A percentile compares a stretch with the other conserved stretches of the same genome.
Conservation (phyloP, 2,888 invertebrate genomes). For the Lepeophtheirus nordmannii region DNA sequence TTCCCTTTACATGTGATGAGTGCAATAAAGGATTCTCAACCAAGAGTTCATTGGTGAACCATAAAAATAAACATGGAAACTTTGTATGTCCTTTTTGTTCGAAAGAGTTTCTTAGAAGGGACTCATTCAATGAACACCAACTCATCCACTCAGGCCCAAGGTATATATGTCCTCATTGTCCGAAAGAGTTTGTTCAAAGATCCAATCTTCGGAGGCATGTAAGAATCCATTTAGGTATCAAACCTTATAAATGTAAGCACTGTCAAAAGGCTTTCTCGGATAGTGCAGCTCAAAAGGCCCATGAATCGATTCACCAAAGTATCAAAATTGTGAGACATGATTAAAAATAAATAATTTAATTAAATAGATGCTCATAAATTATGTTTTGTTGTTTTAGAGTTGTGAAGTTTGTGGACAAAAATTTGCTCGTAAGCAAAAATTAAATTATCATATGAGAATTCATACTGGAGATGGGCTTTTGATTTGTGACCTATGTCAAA, state of each 20-base stretch:
- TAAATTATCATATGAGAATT: constrained; percentile 43
- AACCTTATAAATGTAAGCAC: constrained; percentile 42
- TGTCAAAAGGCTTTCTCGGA: constrained; percentile 43
- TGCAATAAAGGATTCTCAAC: constrained; percentile 5
- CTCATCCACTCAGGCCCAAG: constrained; percentile 44
- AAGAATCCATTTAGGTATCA: constrained; percentile 34
- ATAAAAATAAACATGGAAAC: constrained; percentile 9
- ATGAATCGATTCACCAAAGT: constrained; percentile 40
- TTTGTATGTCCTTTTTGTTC: constrained; percentile 4
- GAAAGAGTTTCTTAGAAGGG: constrained; percentile 34
- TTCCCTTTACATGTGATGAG: background rate
- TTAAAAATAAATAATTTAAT: no score
- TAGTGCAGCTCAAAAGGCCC: constrained; percentile 44
- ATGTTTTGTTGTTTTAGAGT: constrained; percentile 32
- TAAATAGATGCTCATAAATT: no score
- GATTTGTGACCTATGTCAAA: constrained; percentile 33
- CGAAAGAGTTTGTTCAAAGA: constrained; percentile 45
- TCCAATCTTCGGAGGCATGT: constrained; percentile 31
- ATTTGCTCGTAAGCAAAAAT: constrained; percentile 41
- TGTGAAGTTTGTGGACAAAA: constrained; percentile 43
- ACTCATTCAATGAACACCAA: constrained; percentile 44
- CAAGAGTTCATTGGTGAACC: constrained; percentile 1
- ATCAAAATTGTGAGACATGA: constrained; percentile 26
- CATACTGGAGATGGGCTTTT: constrained; percentile 42
- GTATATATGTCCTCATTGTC: constrained; percentile 45